Conservation (phyloP, 2,113 vertebrate genomes). For the Spheniscus mendiculus region DNA sequence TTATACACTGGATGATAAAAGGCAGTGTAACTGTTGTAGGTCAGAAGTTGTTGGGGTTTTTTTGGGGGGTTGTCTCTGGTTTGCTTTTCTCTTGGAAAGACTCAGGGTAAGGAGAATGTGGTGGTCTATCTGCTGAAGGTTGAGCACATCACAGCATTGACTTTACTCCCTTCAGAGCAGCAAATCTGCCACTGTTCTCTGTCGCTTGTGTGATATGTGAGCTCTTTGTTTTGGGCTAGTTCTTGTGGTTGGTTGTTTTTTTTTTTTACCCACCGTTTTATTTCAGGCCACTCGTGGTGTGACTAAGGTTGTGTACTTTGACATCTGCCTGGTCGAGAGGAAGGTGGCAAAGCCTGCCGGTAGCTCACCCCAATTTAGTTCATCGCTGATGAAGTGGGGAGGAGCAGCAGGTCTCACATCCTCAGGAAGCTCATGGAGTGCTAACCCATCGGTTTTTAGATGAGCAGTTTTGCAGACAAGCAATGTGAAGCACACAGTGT, state of each 20-base stretch:
- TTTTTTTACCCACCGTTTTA: background rate
- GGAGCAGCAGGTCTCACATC: background rate
- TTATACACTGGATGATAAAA: background rate
- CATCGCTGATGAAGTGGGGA: fast-evolving
- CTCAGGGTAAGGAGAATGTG: background rate
- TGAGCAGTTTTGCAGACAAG: background rate
- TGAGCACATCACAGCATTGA: fast-evolving
- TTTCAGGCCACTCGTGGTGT: background rate
- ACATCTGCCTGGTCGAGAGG: background rate
- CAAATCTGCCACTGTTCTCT: background rate
- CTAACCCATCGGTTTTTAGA: background rate
- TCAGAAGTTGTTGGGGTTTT: background rate
- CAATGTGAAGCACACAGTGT: background rate
- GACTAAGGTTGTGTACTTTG: background rate
- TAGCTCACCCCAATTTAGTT: background rate
- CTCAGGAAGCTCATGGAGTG: fast-evolving
- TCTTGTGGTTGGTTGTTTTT: background rate
- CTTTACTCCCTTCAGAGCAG: background rate
- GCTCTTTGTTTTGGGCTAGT: background rate
- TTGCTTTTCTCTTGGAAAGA: background rate
- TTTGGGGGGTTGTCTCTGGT: background rate
- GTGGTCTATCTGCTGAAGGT: background rate
- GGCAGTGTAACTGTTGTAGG: background rate
- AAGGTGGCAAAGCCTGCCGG: background rate
- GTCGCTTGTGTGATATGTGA: fast-evolving